Evolutionary conservation across 1,140 invertebrate species (phyloP), one percentile per base, ranked within the genome.

Genomic region (Amyelois transitella): DNA sequence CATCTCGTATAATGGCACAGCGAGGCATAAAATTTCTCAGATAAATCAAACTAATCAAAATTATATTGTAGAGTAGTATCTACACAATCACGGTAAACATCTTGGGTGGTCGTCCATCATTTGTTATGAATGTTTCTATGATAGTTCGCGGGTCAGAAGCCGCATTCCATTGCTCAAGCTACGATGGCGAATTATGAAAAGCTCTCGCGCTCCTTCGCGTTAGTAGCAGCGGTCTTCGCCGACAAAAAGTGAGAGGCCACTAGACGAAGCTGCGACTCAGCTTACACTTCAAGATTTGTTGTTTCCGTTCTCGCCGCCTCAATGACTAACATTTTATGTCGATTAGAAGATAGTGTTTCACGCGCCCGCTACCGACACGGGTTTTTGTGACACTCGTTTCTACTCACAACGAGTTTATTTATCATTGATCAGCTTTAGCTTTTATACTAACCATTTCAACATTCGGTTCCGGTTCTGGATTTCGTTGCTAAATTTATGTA

Each of bases 251-350:
- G 70, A 81, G 69, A 68, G 72, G 74, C 66, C 62, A 58, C 58
- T 65, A 72, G 64, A 61, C 62, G 61, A 66, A 75, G 64, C 57
- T 58, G 57, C 67, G 66, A 72, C 70, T 81, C 78, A 68, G 53
- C 70, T 83, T 81, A 82, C 82, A 74, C 61, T 57, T 67, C 68
- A 69, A 85, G 77, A 85, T 79, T 82, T 80, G 72, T 79, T 79
- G 73, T 86, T 82, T 86, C 84, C 81, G 79, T 66, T 84, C 74
- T 79, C 70, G 76, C 69, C 75, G 80, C 73, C 72, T 81, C 80
- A 87, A 87, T 84, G 82, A 75, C 77, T 84, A 83, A 81, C 79
- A 84, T 85, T 87, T 87, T 83, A 78, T 86, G 74, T 83, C 77
- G 79, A 87, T 84, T 78, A 74, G 72, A 60, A 87, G 82, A 87